A percentile compares a stretch with the other conserved stretches of the same genome.
Evolutionary conservation across 2,113 vertebrate genomes (phyloP).

Genomic region (Oxygymnocypris stewartii): DNA sequence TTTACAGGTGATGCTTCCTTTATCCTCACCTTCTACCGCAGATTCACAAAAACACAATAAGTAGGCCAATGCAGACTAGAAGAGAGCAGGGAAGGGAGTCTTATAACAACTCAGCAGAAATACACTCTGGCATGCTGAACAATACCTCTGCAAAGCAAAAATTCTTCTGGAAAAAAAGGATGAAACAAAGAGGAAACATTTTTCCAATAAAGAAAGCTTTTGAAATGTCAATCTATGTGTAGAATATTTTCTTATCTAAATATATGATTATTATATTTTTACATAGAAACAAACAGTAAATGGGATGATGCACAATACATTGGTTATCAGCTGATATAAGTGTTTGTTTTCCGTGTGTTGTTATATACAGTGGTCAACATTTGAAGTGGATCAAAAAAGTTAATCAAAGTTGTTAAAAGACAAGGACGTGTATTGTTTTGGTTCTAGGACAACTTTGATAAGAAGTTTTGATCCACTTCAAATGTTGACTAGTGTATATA

Average conservation of each 20-base stretch:
- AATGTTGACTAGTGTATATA: too few relatives aligned
- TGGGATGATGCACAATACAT: too few relatives aligned
- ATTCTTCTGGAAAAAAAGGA: slow-evolving; percentile 7
- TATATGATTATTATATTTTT: too few relatives aligned
- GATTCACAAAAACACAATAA: slow-evolving; percentile 6
- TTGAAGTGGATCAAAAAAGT: too few relatives aligned
- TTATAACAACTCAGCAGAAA: slow-evolving; percentile 52
- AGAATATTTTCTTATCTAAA: background rate
- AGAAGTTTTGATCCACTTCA: too few relatives aligned
- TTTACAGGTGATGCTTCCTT: background rate
- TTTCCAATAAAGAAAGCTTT: background rate
- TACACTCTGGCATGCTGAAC: slow-evolving; percentile 31
- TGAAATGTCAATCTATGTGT: background rate
- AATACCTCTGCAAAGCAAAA: slow-evolving; percentile 34
- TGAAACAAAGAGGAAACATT: background rate
- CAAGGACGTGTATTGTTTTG: too few relatives aligned
- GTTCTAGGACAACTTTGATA: too few relatives aligned
- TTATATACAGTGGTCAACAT: too few relatives aligned
- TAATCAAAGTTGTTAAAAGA: too few relatives aligned
- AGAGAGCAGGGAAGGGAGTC: background rate
- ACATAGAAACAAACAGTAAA: too few relatives aligned
- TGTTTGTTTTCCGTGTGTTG: too few relatives aligned
- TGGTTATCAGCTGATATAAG: too few relatives aligned
- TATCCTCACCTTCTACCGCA: background rate
- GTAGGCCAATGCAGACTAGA: slow-evolving; percentile 34